Conservation (phyloP, 2,113 vertebrate species). For the Notothenia coriiceps region DNA sequence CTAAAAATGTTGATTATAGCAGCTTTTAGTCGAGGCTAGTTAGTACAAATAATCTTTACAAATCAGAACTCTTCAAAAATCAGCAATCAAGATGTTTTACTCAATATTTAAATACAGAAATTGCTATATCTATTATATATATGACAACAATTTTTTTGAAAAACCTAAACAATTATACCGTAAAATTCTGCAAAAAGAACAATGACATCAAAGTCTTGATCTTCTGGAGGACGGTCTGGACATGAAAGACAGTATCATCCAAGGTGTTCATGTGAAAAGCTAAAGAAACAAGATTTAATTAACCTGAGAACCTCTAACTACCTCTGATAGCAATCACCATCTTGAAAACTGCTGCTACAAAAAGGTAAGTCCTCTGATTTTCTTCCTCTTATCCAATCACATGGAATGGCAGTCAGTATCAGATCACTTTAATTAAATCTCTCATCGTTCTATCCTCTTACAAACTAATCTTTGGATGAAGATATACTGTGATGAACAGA, state of each 20-base stretch:
- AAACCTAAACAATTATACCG: neutral
- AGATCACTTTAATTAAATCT: constrained; percentile 7
- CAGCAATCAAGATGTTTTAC: neutral
- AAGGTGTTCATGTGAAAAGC: constrained; percentile 23
- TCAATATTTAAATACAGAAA: neutral
- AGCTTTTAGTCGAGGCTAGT: neutral
- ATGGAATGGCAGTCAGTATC: neutral
- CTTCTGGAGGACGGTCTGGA: constrained; percentile 8
- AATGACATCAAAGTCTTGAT: neutral
- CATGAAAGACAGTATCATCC: neutral
- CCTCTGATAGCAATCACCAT: constrained; percentile 30
- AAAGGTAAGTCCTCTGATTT: constrained; percentile 25
- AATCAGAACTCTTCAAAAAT: too few relatives aligned
- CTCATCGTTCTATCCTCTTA: neutral
- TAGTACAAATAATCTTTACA: neutral
- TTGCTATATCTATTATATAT: neutral
- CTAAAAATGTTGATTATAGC: neutral
- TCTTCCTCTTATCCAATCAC: constrained; percentile 10
- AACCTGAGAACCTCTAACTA: constrained; percentile 21
- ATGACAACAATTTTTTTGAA: neutral
- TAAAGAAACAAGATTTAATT: constrained; percentile 51
- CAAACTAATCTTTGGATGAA: neutral
- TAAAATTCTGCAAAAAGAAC: neutral
- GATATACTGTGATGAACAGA: neutral
- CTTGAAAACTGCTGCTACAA: constrained; percentile 24